phyloP scores from a whole-genome alignment of 2,113 vertebrate species.

The Vidua macroura region DNA sequence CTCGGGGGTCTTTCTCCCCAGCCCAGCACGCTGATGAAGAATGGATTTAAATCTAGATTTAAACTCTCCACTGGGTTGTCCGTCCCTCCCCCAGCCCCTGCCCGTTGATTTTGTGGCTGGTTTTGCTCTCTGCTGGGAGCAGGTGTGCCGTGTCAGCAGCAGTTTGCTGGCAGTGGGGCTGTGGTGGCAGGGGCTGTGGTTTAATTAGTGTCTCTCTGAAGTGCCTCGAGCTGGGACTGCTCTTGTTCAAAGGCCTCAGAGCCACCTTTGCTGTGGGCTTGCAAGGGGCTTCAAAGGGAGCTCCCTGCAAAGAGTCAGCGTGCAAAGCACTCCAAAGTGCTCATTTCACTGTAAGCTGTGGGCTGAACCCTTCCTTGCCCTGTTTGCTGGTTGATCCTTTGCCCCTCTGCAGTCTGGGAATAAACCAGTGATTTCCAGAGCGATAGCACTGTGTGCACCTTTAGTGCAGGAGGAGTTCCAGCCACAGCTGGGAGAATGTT shows the following conservation, averaged over 20 bases:
- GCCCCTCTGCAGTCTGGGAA: not conserved
- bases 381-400: not conserved
- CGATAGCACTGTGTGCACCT: not conserved
- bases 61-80: not conserved
- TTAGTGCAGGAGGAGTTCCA: not conserved
- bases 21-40: not conserved
- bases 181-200: not conserved
- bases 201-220: slow-evolving; percentile 4
- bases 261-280: not conserved
- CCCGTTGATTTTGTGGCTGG: not conserved
- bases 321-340: not conserved
- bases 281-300: slow-evolving; percentile 12
- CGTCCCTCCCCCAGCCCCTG: not conserved
- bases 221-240: not conserved
- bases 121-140: not conserved
- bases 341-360: not conserved
- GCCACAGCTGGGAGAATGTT: not conserved
- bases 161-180: not conserved
- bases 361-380: not conserved
- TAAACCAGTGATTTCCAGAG: not conserved
- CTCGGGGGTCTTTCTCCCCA: not conserved
- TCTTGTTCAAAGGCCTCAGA: not conserved
- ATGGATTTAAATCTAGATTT: not conserved
- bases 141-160: not conserved
- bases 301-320: not conserved